Conservation (phyloP, 2,888 invertebrate genomes). For the Pharmacophagus antenor region DNA sequence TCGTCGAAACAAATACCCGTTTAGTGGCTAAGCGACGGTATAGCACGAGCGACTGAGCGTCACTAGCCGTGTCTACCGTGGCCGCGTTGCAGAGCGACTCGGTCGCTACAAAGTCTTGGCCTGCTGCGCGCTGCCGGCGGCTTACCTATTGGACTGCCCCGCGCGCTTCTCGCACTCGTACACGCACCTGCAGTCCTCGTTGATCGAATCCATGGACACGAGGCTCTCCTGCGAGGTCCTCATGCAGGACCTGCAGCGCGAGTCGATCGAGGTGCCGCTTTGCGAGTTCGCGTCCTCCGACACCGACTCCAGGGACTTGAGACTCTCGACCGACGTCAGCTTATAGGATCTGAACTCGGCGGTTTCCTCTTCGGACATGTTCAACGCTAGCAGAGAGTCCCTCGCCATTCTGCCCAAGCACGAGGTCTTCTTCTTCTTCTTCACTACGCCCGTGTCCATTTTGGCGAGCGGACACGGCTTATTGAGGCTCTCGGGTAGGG, state of each 20-base stretch:
- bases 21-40: slow-evolving; percentile 4
- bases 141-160: slow-evolving; percentile 55
- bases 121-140: not conserved
- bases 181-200: slow-evolving; percentile 65
- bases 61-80: not conserved
- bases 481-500: slow-evolving; percentile 68
- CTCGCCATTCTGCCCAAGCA: slow-evolving; percentile 73
- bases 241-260: slow-evolving; percentile 63
- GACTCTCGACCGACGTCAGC: slow-evolving; percentile 69
- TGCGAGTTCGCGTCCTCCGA: slow-evolving; percentile 73
- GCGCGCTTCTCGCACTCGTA: slow-evolving; percentile 55
- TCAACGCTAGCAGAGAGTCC: slow-evolving; percentile 69
- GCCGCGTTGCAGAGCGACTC: slow-evolving; percentile 4
- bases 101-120: slow-evolving; percentile 6
- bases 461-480: slow-evolving; percentile 63
- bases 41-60: slow-evolving; percentile 10
- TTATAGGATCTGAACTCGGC: slow-evolving; percentile 71
- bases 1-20: slow-evolving; percentile 22
- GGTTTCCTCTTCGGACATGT: slow-evolving; percentile 75
- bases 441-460: slow-evolving; percentile 55
- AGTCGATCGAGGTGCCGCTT: slow-evolving; percentile 69
- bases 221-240: slow-evolving; percentile 72
- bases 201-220: slow-evolving; percentile 72
- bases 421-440: slow-evolving; percentile 69
- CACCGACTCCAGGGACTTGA: slow-evolving; percentile 69